A percentile compares a stretch with the other conserved stretches of the same genome.
These are phyloP conservation scores for Callithrix jacchus DNA, from an alignment of 2,113 vertebrate species.

Conservation along the genomic window DNA sequence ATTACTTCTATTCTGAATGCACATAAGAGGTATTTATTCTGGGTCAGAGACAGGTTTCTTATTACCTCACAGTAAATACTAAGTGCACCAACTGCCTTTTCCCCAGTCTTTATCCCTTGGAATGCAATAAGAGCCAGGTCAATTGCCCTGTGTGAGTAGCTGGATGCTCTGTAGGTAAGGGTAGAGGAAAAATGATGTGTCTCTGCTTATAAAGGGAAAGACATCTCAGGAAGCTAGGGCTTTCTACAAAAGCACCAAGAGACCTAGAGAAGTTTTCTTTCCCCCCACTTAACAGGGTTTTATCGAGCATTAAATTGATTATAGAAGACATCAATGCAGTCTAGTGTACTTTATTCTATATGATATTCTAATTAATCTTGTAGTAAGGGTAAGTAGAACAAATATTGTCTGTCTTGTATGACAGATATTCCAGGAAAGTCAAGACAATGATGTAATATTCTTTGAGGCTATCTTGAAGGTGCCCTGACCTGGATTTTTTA, in stretches of 20 bases:
- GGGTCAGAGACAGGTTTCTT: background rate
- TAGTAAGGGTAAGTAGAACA: background rate
- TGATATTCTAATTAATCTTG: background rate
- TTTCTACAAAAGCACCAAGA: background rate
- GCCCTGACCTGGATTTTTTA: background rate
- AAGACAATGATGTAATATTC: background rate
- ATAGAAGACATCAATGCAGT: background rate
- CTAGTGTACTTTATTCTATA: background rate
- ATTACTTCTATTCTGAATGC: background rate
- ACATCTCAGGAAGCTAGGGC: background rate
- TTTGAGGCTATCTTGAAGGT: background rate
- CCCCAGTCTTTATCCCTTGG: background rate
- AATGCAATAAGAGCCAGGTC: background rate
- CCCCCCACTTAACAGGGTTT: background rate
- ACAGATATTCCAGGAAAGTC: background rate
- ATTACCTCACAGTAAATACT: background rate
- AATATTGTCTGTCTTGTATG: background rate
- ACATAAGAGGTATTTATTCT: background rate
- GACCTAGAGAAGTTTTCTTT: background rate
- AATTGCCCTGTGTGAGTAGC: background rate
- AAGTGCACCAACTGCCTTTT: rapidly evolving
- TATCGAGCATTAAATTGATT: constrained; percentile 27
- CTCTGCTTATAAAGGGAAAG: background rate
- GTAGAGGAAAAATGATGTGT: background rate
- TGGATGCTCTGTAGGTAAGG: rapidly evolving